Percentiles rank a stretch among this genome's conserved stretches.
These are phyloP conservation scores for Mesorhabditis spiculigera DNA, from an alignment of 2,888 invertebrate genomes.

Conservation along the genomic window DNA sequence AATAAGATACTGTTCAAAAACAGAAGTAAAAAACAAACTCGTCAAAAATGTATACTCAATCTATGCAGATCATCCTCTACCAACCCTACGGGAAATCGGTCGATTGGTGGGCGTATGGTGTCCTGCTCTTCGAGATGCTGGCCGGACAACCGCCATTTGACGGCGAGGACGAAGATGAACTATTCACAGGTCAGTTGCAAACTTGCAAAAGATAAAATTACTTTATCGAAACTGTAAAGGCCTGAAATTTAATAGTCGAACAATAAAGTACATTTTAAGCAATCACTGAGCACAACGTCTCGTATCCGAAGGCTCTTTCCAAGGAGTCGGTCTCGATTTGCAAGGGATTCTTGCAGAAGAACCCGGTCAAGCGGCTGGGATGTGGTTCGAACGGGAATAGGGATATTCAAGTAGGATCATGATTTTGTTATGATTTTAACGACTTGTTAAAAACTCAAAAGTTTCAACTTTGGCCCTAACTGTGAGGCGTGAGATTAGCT, in stretches of 20 bases:
- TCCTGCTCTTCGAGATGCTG: slow-evolving; percentile 79
- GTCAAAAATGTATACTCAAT: no score
- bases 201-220: not conserved
- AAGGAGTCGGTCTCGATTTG: slow-evolving; percentile 92
- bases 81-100: slow-evolving; percentile 94
- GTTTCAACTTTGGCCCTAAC: not conserved
- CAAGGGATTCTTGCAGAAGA: slow-evolving; percentile 92
- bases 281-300: slow-evolving; percentile 96
- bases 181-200: slow-evolving; percentile 67
- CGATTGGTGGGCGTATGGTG: slow-evolving; percentile 72
- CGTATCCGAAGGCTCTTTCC: slow-evolving; percentile 85
- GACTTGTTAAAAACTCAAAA: not conserved
- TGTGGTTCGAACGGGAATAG: slow-evolving; percentile 66
- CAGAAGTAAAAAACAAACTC: no score
- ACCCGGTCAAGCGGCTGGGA: slow-evolving; percentile 88
- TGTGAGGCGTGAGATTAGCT: no score
- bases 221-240: slow-evolving; percentile 1
- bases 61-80: slow-evolving; percentile 96
- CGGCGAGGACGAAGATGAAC: slow-evolving; percentile 95
- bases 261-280: slow-evolving; percentile 67
- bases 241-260: not conserved
- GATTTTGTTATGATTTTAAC: not conserved
- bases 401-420: slow-evolving; percentile 66
- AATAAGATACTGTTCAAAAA: no score
- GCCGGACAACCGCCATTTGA: slow-evolving; percentile 88